Evolutionary conservation across 2,888 invertebrate genomes (phyloP), one percentile per base, ranked within the genome.

Genomic region (Galerucella nymphaeae): DNA sequence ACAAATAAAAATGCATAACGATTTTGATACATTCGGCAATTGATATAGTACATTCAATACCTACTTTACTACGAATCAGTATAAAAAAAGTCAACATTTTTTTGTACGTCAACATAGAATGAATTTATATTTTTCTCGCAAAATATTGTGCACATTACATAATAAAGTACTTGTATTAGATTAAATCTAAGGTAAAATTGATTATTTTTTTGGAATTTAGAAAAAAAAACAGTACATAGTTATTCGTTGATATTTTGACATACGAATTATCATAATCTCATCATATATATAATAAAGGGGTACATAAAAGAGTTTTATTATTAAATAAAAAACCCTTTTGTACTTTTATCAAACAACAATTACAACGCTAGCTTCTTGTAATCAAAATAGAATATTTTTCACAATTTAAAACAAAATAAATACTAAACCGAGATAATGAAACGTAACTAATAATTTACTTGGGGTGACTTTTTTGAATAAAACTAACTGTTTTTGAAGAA

Each of bases 261-360:
- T 38, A 23, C 45, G 45, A 14, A 45, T 45, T 45, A 45, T 45
- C 14, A 13, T 14, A 20, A 23, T 58, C 13, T 23, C 9, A 8
- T 20, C n/a, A n/a, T 20, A 14, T 58, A 58, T 18, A 55, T 55
- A 20, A 20, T 57, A 14, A 6, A 14, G 30, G 55, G 4, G 13
- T 18, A 18, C 5, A 59, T 14, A 38, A 30, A 64, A 18, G 20
- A 20, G 18, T 14, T 64, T 23, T 18, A 64, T 48, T 48, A 9
- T 20, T 63, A 18, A 30, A 13, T 13, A 64, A 6, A 48, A 30
- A 48, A 65, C 30, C 16, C 10, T 65, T 63, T 63, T 63, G 63
- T 50, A 63, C 53, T 53, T 65, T 65, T 38, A 50, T 38, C 53
- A 41, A 18, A 64, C 64, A 64, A 53, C 11, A 50, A 64, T 53